Evolutionary conservation across 1,140 invertebrate species (phyloP).

Genomic region (Theocolax elegans): DNA sequence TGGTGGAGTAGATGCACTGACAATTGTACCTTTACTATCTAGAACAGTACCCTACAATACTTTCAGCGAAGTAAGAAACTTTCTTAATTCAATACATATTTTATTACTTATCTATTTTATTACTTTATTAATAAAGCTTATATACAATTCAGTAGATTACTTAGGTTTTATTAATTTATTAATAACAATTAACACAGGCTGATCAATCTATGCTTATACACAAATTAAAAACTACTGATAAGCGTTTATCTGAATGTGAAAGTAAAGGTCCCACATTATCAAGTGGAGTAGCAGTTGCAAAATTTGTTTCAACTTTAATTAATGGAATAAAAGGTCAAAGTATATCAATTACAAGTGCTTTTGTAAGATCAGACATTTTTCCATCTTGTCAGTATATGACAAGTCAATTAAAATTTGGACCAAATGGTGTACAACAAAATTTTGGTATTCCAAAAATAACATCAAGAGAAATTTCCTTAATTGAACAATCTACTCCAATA

Average conservation of each 20-base stretch:
- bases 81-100: not conserved
- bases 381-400: conserved; percentile 57
- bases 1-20: conserved; percentile 58
- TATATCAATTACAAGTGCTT: conserved; percentile 49
- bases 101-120: not conserved
- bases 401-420: conserved; percentile 53
- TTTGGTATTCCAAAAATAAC: conserved; percentile 55
- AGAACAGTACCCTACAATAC: conserved; percentile 48
- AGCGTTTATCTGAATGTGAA: conserved; percentile 33
- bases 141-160: too few species aligned
- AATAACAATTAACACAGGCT: conserved; percentile 36
- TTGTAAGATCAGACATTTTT: conserved; percentile 53
- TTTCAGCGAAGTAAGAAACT: conserved; percentile 49
- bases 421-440: conserved; percentile 50
- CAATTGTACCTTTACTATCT: conserved; percentile 56
- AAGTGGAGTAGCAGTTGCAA: conserved; percentile 50
- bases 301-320: conserved; percentile 53
- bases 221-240: conserved; percentile 47
- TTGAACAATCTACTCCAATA: conserved; percentile 49
- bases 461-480: conserved; percentile 44
- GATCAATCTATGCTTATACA: conserved; percentile 48
- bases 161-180: conserved; percentile 3
- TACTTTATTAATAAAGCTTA: not conserved
- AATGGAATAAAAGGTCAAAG: conserved; percentile 47
- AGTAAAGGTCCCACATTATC: conserved; percentile 47